Conservation (phyloP, 23 tunicate genomes). For the Styela clava region DNA sequence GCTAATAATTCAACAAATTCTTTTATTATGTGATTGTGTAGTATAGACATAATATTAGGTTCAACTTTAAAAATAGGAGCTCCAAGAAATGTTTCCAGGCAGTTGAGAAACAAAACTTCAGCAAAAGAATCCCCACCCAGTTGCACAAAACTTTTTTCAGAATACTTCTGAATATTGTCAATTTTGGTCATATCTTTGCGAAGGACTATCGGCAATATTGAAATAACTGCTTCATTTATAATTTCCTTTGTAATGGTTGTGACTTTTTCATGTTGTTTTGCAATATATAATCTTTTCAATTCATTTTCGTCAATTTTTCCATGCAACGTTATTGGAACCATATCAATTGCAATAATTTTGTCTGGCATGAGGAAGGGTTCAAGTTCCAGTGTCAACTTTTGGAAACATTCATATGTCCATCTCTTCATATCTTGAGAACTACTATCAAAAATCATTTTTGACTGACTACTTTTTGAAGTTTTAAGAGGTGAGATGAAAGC, state of each 20-base stretch:
- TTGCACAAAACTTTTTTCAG: constrained; percentile 23
- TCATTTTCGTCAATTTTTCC: constrained; percentile 64
- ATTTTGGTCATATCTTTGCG: background rate
- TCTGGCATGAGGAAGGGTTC: constrained; percentile 62
- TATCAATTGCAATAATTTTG: constrained; percentile 31
- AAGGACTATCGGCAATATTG: background rate
- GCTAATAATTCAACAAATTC: constrained; percentile 1
- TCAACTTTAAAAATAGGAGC: background rate
- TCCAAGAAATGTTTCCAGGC: constrained; percentile 17
- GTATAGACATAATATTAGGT: background rate
- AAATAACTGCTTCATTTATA: background rate
- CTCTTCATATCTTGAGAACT: background rate
- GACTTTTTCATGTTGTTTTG: background rate
- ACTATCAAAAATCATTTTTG: background rate
- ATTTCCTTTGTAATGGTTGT: background rate
- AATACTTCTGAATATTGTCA: background rate
- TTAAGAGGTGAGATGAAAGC: background rate
- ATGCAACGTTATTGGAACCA: constrained; percentile 62
- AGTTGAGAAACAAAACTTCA: constrained; percentile 33
- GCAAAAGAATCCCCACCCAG: constrained; percentile 61
- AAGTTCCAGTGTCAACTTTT: background rate
- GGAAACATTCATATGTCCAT: constrained; percentile 16
- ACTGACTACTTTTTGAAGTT: background rate
- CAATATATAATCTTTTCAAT: background rate
- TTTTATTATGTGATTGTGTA: background rate